Conservation (phyloP, 2,113 vertebrate genomes). For the Tragelaphus scriptus region DNA sequence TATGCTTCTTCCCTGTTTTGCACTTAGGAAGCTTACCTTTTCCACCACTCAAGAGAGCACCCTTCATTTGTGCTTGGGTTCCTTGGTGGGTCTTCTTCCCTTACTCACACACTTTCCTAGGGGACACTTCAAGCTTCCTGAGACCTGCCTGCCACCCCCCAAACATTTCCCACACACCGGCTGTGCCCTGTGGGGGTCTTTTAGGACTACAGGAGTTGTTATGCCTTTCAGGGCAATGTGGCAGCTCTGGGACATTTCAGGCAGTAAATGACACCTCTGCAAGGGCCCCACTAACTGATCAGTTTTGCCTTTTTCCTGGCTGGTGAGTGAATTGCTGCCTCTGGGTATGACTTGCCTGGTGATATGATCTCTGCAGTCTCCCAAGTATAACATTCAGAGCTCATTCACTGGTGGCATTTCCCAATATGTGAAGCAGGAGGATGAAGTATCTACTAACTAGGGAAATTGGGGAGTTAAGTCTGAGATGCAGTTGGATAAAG, state of each 20-base stretch:
- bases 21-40: neutral
- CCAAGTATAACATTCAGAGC: neutral
- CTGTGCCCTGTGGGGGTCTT: neutral
- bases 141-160: neutral
- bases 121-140: neutral
- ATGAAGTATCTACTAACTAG: too few species aligned
- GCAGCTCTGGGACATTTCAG: neutral
- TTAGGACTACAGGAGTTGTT: neutral
- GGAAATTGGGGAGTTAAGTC: neutral
- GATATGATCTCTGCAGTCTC: neutral
- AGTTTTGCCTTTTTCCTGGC: neutral
- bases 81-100: too few species aligned
- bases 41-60: neutral
- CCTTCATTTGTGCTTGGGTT: neutral
- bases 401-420: neutral
- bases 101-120: neutral
- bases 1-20: neutral
- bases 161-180: fast-evolving
- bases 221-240: neutral
- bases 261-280: neutral
- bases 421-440: fast-evolving
- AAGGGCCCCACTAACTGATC: too few species aligned
- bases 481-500: too few species aligned
- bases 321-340: neutral
- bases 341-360: neutral